Evolutionary conservation across 2,113 vertebrate species (phyloP).

Genomic region (Ammospiza caudacuta): DNA sequence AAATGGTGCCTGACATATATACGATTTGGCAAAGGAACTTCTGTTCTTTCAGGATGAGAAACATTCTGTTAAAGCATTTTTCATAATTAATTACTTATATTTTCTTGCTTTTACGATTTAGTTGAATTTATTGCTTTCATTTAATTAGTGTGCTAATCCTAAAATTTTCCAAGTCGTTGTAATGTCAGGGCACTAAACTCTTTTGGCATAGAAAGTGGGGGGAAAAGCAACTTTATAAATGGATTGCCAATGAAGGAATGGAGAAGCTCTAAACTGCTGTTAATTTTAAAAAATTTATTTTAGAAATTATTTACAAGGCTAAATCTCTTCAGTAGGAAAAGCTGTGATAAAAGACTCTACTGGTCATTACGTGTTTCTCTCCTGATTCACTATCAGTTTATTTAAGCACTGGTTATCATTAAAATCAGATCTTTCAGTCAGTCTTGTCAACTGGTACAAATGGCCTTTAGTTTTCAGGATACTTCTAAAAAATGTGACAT

Average conservation of each 20-base stretch:
- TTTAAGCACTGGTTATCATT: not conserved
- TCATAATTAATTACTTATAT: not conserved
- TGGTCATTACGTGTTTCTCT: not conserved
- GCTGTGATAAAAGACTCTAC: not conserved
- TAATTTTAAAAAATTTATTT: not conserved
- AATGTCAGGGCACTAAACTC: not conserved
- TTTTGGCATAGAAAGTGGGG: not conserved
- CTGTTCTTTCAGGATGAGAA: not conserved
- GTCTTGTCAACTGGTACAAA: not conserved
- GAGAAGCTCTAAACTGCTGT: not conserved
- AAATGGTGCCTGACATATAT: not conserved
- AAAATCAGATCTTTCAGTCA: not conserved
- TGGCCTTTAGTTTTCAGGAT: not conserved
- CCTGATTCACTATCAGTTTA: not conserved
- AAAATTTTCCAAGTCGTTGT: not conserved
- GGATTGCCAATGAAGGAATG: not conserved
- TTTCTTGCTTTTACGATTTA: not conserved
- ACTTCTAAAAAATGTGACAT: not conserved
- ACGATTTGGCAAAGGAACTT: not conserved
- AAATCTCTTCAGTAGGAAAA: not conserved
- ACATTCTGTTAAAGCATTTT: not conserved
- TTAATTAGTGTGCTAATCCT: not conserved
- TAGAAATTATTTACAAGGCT: not conserved
- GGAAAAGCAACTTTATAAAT: not conserved
- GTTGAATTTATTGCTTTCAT: not conserved